These are phyloP conservation scores for Diceros bicornis DNA, from an alignment of 2,797 vertebrate genomes.

Conservation along the genomic window DNA sequence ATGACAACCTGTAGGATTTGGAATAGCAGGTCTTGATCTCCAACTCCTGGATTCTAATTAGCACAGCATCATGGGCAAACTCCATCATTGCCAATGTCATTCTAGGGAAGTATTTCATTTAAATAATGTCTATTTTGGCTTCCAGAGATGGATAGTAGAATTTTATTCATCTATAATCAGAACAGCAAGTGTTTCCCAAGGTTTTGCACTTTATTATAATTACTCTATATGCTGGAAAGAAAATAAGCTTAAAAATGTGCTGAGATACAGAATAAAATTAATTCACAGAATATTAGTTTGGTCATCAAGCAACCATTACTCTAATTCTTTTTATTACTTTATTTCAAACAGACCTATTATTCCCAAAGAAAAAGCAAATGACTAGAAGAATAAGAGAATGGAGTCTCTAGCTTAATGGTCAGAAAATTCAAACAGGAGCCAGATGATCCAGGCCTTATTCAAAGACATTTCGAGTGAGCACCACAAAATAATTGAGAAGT, in stretches of 20 bases:
- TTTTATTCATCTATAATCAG: conserved; percentile 44
- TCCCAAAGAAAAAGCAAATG: neutral
- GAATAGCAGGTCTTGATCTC: neutral
- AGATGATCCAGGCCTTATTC: neutral
- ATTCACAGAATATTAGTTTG: neutral
- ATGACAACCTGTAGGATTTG: neutral
- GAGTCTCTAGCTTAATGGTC: neutral
- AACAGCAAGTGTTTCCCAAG: neutral
- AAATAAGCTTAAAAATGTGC: neutral
- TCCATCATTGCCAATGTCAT: neutral
- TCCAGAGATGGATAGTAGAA: neutral
- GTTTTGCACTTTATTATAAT: neutral
- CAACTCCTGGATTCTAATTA: neutral
- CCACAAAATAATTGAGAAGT: neutral
- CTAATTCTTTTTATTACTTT: neutral
- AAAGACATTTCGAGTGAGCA: neutral
- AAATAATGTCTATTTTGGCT: neutral
- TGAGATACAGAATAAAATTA: neutral
- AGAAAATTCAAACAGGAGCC: neutral
- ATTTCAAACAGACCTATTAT: neutral
- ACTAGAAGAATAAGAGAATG: neutral
- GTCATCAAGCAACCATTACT: neutral
- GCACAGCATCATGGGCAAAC: neutral
- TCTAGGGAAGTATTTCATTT: neutral
- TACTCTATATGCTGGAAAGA: neutral